phyloP scores from a whole-genome alignment of 1,140 invertebrate genomes.

The Rhyzopertha dominica region DNA sequence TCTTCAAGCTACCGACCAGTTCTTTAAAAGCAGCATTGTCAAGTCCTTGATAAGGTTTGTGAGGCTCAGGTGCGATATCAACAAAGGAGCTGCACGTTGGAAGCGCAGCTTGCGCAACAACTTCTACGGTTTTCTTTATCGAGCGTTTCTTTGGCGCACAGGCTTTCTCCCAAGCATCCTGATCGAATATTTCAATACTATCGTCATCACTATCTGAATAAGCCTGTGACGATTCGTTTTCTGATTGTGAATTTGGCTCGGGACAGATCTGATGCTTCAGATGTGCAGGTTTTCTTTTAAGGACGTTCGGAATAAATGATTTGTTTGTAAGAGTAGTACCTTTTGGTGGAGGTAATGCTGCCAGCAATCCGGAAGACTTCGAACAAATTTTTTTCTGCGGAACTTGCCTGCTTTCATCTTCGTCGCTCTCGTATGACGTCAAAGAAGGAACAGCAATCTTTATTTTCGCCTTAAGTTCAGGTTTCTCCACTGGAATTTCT shows the following conservation, averaged over 20 bases:
- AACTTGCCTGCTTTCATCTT: slow-evolving; percentile 22
- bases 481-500: slow-evolving; percentile 23
- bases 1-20: slow-evolving; percentile 31
- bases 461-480: slow-evolving; percentile 26
- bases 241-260: too few relatives aligned
- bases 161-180: slow-evolving; percentile 40
- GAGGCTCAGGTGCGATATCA: slow-evolving; percentile 37
- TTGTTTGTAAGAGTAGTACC: slow-evolving; percentile 22
- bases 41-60: slow-evolving; percentile 39
- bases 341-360: slow-evolving; percentile 35
- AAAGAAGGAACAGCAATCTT: slow-evolving; percentile 37
- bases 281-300: slow-evolving; percentile 20
- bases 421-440: slow-evolving; percentile 29
- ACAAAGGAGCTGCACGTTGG: slow-evolving; percentile 15
- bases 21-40: slow-evolving; percentile 42
- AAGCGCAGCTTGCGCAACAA: too few relatives aligned
- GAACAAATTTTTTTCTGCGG: slow-evolving; percentile 24
- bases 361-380: slow-evolving; percentile 31
- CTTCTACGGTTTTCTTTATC: slow-evolving; percentile 10
- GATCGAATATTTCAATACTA: slow-evolving; percentile 38
- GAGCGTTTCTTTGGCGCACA: slow-evolving; percentile 32
- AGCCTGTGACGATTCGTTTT: too few relatives aligned
- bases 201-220: slow-evolving; percentile 35
- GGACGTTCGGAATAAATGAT: slow-evolving; percentile 29
- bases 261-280: too few relatives aligned